Evolutionary conservation across 37 sponge, comb jelly and placozoan genomes (phyloP).

Genomic region (Spongilla lacustris): DNA sequence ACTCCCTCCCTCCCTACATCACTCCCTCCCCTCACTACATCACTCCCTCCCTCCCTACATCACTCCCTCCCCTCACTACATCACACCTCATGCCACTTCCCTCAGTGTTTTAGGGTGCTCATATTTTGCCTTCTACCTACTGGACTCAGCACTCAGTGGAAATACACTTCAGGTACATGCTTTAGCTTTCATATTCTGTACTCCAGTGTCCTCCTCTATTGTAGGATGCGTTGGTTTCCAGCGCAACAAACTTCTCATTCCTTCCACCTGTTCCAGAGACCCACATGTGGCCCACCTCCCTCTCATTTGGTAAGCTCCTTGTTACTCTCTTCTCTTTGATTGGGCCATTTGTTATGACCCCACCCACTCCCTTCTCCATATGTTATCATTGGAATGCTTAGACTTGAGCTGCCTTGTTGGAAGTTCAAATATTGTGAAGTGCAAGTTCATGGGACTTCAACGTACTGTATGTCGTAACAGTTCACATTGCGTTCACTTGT

Average conservation of each 20-base stretch:
- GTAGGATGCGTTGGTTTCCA: constrained; percentile 23
- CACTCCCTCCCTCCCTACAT: not conserved
- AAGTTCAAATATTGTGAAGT: not conserved
- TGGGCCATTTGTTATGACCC: too few relatives aligned
- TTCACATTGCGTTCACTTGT: too few relatives aligned
- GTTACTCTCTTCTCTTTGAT: too few relatives aligned
- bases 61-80: not conserved
- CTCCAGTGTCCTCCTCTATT: not conserved
- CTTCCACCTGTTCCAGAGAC: constrained; percentile 59
- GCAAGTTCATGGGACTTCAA: constrained; percentile 13
- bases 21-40: not conserved
- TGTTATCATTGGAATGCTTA: too few relatives aligned
- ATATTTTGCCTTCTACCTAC: constrained; percentile 58
- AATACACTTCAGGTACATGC: not conserved
- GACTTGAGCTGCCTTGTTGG: not conserved
- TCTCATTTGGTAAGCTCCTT: constrained; percentile 49
- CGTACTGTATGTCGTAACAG: constrained; percentile 3
- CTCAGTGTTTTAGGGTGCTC: constrained; percentile 39
- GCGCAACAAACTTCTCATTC: constrained; percentile 7
- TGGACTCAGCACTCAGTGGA: constrained; percentile 2
- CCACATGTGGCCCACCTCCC: constrained; percentile 56
- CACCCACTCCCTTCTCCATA: too few relatives aligned
- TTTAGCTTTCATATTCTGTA: not conserved
- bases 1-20: too few relatives aligned
- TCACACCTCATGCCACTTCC: not conserved